These are phyloP conservation scores for Microvelia longipes DNA, from an alignment of 1,140 invertebrate species.

Conservation along the genomic window DNA sequence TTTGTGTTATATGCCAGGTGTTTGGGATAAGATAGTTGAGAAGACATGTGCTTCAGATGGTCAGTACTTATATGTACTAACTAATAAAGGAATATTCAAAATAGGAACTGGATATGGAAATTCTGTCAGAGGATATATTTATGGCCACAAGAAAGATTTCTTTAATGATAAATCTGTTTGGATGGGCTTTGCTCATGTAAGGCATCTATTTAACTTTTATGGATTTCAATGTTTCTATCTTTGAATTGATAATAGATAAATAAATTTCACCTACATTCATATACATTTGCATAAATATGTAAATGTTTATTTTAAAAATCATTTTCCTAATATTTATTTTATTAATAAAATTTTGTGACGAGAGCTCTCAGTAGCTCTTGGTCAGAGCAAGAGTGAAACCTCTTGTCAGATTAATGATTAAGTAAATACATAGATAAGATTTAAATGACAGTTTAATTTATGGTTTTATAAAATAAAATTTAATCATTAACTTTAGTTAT, in stretches of 20 bases:
- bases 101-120: slow-evolving; percentile 84
- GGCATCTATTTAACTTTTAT: slow-evolving; percentile 23
- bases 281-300: not conserved
- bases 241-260: not conserved
- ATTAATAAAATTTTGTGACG: no score
- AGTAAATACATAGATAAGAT: no score
- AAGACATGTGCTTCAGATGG: slow-evolving; percentile 66
- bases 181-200: slow-evolving; percentile 70
- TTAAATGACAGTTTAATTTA: no score
- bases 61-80: slow-evolving; percentile 69
- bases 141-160: slow-evolving; percentile 62
- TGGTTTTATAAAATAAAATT: no score
- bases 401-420: no score
- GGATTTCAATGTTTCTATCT: not conserved
- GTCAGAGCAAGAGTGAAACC: no score
- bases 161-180: slow-evolving; percentile 58
- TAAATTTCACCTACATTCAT: slow-evolving; percentile 12
- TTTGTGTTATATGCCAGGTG: no score
- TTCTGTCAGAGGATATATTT: slow-evolving; percentile 74
- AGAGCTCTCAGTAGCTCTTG: no score
- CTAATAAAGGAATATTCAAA: slow-evolving; percentile 64
- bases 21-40: not conserved
- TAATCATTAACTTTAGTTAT: no score
- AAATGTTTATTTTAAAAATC: no score
- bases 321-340: no score